Base-by-base conservation (phyloP, 2,113 vertebrate species). In the Progne subis region DNA sequence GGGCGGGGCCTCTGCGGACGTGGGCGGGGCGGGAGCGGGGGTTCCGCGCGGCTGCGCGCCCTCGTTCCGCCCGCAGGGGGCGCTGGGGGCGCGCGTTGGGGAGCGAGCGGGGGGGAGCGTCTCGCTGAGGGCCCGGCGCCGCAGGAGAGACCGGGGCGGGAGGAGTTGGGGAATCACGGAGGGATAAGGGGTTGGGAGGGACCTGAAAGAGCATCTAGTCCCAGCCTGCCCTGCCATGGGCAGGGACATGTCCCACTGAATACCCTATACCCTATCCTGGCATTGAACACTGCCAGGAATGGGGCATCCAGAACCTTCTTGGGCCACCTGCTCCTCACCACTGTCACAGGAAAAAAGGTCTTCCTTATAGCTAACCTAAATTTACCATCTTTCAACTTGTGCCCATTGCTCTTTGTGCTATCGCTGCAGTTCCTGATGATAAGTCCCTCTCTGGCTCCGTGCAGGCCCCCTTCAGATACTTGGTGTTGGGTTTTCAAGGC, bases 91-190 rank as follows among this genome's bases (percentile, higher is more conserved):
- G 17, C 80, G 20, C 9, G 46, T 10, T 12, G 2, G 44, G 6
- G 55, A 15, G 26, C 11, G 29, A 5, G 26, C 8, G 37, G 39
- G 8, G 18, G 6, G 1, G 78, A 2, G 29, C 24, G 16, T 5
- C 3, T 11, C 18, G 11, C 24, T 52, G 82, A 12, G 69, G n/a
- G 39, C 18, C 28, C 34, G 17, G 13, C n/a, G 28, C n/a, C 11
- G 11, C 24, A 1, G 14, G 43, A 2, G 9, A 0, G 21, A 2
- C 4, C 37, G 15, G 39, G 24, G 5, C 39, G 6, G n/a, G 37
- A 7, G 37, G 37, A 16, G 0, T 2, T 0, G 0, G 1, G 56
- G 56, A 70, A 12, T 29, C 10, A 0, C 28, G 0, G 19, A 1
- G 16, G 13, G 16, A 9, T 4, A 14, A 3, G 0, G 29, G 14